These are phyloP conservation scores for Lagenorhynchus albirostris DNA, from an alignment of 2,113 vertebrate genomes.

Conservation along the genomic window DNA sequence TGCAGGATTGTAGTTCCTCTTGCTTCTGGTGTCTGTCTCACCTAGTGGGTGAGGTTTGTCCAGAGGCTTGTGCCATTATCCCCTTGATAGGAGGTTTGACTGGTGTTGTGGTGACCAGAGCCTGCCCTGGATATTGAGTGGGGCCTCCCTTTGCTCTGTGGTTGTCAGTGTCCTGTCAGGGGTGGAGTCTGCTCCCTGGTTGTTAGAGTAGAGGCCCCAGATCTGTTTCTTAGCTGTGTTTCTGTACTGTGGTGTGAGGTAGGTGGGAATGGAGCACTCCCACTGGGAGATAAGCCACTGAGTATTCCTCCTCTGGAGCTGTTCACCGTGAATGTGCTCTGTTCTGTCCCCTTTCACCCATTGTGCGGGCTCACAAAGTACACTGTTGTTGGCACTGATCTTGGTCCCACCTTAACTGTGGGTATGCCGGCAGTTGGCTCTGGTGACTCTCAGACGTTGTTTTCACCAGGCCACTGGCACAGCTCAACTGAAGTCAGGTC, in stretches of 20 bases:
- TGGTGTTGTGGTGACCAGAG: background rate
- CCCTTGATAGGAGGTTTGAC: background rate
- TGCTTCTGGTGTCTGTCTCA: background rate
- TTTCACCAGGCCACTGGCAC: background rate
- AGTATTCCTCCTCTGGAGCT: background rate
- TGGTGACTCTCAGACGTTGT: background rate
- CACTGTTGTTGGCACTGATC: background rate
- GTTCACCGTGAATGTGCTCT: background rate
- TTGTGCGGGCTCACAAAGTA: background rate
- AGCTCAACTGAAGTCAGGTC: background rate
- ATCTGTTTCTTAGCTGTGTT: background rate
- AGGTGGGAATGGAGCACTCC: background rate
- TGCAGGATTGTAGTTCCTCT: background rate
- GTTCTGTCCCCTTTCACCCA: background rate
- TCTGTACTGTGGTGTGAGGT: background rate
- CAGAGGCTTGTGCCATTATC: background rate
- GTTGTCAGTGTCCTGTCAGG: background rate
- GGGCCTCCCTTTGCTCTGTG: background rate
- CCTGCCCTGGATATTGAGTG: background rate
- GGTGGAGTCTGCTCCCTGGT: background rate
- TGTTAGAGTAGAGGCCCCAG: background rate
- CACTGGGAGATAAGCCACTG: background rate
- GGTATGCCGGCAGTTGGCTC: background rate
- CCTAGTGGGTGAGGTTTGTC: background rate
- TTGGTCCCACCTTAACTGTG: background rate